Base-by-base conservation (phyloP, 2,113 vertebrate species). In the Poecilia latipinna region DNA sequence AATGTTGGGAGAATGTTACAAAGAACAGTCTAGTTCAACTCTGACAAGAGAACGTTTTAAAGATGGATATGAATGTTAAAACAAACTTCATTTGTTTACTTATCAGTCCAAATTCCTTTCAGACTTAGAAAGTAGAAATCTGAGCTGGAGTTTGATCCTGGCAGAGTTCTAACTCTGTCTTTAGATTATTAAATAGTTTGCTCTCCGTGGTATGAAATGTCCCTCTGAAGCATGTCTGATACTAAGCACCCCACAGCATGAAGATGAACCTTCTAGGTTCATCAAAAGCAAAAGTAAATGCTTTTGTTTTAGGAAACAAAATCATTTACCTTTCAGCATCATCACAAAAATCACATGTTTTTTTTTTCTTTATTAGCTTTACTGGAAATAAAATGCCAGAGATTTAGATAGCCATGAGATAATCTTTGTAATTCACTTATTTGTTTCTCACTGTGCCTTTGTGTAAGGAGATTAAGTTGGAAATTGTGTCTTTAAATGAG, bases 401-500 rank as follows among this genome's bases (percentile, higher is more conserved):
- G 65, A 48, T 63, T 33, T n/a, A 13, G 17, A 64, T 65, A 29
- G 63, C 75, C 37, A 82, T 69, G 42, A 75, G 68, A 78, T 88
- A 65, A 79, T 79, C 61, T 44, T 28, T 22, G 48, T 75, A 54
- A 78, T 77, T 19, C 22, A 54, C 31, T 77, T 61, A 44, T 68
- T 82, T 77, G 78, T 77, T 65, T 54, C n/a, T 74, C 72, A 44
- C 17, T 65, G 22, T 68, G 68, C 68, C 67, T 75, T 48, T 37
- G 61, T 77, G 67, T 68, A 64, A 29, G n/a, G 37, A 66, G 48
- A 86, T 84, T 33, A 82, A 82, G 75, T 69, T 68, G 62, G 51
- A 83, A 69, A 87, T 7, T 44, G 76, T 13, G 0, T 61, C 65
- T 77, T 78, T 75, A 74, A 85, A 84, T 73, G 78, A 73, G 78